Evolutionary conservation across 2,888 invertebrate genomes (phyloP).

Genomic region (Caenorhabditis doughertyi): DNA sequence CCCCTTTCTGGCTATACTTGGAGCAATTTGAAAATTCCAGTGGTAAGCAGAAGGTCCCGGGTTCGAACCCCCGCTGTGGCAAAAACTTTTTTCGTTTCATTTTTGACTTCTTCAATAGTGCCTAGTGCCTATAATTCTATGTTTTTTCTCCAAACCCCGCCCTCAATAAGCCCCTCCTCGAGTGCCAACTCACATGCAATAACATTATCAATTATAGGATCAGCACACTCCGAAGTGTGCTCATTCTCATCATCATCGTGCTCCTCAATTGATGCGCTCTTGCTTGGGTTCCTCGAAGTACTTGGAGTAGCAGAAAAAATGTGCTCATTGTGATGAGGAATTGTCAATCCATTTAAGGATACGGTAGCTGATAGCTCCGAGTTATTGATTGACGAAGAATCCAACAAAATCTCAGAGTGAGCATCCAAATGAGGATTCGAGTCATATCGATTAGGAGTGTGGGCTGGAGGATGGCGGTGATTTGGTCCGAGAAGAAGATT

Average conservation of each 20-base stretch:
- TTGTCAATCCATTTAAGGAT: neutral
- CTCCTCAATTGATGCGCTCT: conserved; percentile 56
- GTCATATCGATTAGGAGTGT: conserved; percentile 23
- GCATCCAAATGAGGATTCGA: conserved; percentile 38
- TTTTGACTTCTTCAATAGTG: too few relatives aligned
- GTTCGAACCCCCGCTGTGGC: too few relatives aligned
- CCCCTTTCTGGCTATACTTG: too few relatives aligned
- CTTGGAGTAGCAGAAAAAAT: neutral
- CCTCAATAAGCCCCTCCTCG: too few relatives aligned
- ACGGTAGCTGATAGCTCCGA: neutral
- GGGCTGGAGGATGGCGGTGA: conserved; percentile 3
- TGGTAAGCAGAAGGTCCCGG: too few relatives aligned
- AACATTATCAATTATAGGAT: conserved; percentile 71
- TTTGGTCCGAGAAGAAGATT: conserved; percentile 56
- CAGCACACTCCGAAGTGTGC: conserved; percentile 51
- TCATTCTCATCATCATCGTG: conserved; percentile 64
- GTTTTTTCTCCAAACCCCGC: too few relatives aligned
- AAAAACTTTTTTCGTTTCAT: too few relatives aligned
- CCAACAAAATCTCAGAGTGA: conserved; percentile 1
- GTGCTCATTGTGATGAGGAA: neutral
- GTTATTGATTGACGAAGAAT: conserved; percentile 23
- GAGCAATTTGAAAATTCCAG: too few relatives aligned
- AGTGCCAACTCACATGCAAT: conserved; percentile 69
- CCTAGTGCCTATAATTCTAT: too few relatives aligned
- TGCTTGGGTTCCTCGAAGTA: conserved; percentile 23